Evolutionary conservation across 1,140 invertebrate species (phyloP).

Genomic region (Eciton burchellii): DNA sequence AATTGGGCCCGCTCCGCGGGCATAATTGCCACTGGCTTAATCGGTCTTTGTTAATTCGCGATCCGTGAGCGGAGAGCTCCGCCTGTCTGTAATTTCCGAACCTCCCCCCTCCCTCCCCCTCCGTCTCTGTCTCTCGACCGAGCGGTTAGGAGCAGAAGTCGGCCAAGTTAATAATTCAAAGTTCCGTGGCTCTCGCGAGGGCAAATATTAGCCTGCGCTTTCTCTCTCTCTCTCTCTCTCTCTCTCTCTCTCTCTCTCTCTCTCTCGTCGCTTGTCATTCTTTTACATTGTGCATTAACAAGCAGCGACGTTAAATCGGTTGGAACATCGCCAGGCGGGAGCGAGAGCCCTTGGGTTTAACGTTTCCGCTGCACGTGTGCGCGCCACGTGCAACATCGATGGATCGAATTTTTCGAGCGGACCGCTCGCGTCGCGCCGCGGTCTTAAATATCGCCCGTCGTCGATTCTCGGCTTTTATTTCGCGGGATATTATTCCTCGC

Average conservation of each 20-base stretch:
- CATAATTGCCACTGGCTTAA: constrained; percentile 28
- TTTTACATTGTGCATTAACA: constrained; percentile 57
- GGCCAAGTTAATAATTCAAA: constrained; percentile 55
- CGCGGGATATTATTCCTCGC: no score
- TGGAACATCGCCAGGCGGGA: constrained; percentile 30
- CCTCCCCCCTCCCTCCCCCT: neutral
- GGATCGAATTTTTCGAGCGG: constrained; percentile 21
- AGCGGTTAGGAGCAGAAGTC: constrained; percentile 23
- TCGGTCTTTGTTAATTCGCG: constrained; percentile 21
- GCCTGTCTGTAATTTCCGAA: constrained; percentile 17
- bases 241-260: no score
- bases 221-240: no score
- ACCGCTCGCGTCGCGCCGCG: neutral
- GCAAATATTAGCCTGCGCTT: constrained; percentile 51
- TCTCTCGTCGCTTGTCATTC: constrained; percentile 43
- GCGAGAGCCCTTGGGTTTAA: neutral
- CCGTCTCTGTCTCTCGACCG: no score
- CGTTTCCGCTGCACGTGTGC: constrained; percentile 33
- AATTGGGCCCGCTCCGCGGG: constrained; percentile 1
- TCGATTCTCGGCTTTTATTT: neutral
- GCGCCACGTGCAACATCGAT: neutral
- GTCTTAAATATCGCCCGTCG: neutral
- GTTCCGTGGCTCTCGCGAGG: neutral
- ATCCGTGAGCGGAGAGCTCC: neutral
- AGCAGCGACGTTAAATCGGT: constrained; percentile 49